Conservation (phyloP, 2,797 vertebrate genomes). For the Dallia pectoralis region DNA sequence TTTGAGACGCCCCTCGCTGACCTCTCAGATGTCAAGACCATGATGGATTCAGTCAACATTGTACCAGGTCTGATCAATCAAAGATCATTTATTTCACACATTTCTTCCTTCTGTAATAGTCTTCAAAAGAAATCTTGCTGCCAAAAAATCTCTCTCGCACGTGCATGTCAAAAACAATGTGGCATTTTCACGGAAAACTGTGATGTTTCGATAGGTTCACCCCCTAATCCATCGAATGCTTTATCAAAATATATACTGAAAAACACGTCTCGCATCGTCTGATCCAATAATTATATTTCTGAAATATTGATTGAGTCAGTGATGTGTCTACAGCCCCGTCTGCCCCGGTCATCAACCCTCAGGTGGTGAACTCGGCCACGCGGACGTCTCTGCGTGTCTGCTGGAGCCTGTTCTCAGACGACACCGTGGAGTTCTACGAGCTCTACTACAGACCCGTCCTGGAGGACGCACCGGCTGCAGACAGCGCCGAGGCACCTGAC, state of each 20-base stretch:
- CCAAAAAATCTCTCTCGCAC: no score
- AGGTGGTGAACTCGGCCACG: slow-evolving; percentile 85
- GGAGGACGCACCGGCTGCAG: slow-evolving; percentile 62
- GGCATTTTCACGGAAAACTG: no score
- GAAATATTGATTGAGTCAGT: neutral
- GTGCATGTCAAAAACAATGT: no score
- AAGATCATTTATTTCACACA: neutral
- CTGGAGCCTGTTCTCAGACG: slow-evolving; percentile 93
- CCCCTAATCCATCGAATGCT: no score
- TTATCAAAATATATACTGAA: no score
- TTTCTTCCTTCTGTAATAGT: no score
- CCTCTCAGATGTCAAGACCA: slow-evolving; percentile 85
- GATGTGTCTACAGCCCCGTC: slow-evolving; percentile 79
- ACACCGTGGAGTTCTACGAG: slow-evolving; percentile 88
- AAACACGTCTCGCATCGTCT: neutral
- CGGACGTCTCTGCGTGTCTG: slow-evolving; percentile 85
- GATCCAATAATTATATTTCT: neutral
- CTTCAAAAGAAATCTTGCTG: no score
- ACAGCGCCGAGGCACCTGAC: slow-evolving; percentile 53
- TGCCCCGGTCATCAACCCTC: slow-evolving; percentile 93
- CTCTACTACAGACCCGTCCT: slow-evolving; percentile 82
- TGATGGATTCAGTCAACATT: slow-evolving; percentile 88
- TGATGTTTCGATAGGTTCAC: no score
- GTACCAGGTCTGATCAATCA: slow-evolving; percentile 78
- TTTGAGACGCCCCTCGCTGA: slow-evolving; percentile 79